phyloP scores from a whole-genome alignment of 2,888 invertebrate species.

The Anodontia alba region DNA sequence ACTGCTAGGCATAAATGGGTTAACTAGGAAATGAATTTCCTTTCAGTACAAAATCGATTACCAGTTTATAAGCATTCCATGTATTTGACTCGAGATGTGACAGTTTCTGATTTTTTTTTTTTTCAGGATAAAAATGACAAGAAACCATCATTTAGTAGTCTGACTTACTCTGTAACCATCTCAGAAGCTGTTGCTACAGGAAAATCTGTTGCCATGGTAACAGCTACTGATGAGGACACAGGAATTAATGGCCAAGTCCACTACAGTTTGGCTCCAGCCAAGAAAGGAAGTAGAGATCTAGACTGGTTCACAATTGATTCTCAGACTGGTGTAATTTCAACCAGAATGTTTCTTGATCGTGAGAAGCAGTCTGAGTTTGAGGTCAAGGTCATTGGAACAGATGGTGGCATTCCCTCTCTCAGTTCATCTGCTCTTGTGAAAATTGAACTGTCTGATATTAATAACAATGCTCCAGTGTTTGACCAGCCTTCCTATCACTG shows the following conservation, averaged over 20 bases:
- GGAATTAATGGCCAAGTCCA: slow-evolving; percentile 87
- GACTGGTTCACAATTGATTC: slow-evolving; percentile 92
- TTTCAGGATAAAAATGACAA: slow-evolving; percentile 87
- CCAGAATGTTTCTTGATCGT: slow-evolving; percentile 85
- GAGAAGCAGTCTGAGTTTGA: slow-evolving; percentile 88
- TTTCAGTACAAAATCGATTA: no score
- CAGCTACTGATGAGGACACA: slow-evolving; percentile 81
- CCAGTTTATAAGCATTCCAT: no score
- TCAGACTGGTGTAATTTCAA: slow-evolving; percentile 90
- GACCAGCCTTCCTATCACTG: slow-evolving; percentile 88
- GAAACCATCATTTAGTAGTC: slow-evolving; percentile 78
- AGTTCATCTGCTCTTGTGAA: slow-evolving; percentile 91
- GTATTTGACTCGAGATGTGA: no score
- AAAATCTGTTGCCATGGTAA: slow-evolving; percentile 79
- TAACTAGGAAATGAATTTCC: no score
- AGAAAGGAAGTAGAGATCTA: slow-evolving; percentile 84
- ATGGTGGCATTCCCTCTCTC: slow-evolving; percentile 93
- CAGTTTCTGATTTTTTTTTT: no score
- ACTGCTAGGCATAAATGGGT: no score
- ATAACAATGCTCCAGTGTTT: slow-evolving; percentile 92
- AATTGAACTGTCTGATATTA: slow-evolving; percentile 94
- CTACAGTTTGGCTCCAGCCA: slow-evolving; percentile 88
- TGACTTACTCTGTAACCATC: slow-evolving; percentile 77
- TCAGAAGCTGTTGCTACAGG: slow-evolving; percentile 84
- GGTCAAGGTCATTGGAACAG: slow-evolving; percentile 92